Percentiles rank a stretch among this genome's conserved stretches.
Conservation (phyloP, 2,113 vertebrate genomes). For the Ibidorhyncha struthersii region DNA sequence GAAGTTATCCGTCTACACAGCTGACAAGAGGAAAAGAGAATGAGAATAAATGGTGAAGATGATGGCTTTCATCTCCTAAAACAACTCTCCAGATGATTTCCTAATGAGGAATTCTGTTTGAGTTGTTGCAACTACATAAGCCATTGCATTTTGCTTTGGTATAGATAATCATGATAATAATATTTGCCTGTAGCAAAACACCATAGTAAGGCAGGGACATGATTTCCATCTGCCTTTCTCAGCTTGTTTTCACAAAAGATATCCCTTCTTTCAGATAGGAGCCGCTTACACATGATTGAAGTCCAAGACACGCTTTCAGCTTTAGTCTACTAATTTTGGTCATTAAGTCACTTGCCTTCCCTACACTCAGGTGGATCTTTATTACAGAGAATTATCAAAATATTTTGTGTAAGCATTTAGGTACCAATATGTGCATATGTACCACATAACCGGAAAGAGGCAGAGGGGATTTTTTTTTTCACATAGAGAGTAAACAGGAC, state of each 20-base stretch:
- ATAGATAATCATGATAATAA: not conserved
- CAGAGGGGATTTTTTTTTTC: not conserved
- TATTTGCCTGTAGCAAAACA: not conserved
- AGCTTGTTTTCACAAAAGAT: not conserved
- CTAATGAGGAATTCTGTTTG: not conserved
- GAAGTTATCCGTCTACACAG: not conserved
- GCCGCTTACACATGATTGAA: not conserved
- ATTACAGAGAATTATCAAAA: not conserved
- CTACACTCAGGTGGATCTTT: not conserved
- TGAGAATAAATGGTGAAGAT: not conserved
- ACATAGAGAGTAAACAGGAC: not conserved
- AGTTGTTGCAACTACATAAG: not conserved
- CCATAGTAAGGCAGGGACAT: not conserved
- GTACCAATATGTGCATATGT: not conserved
- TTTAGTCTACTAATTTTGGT: not conserved
- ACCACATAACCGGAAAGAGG: not conserved
- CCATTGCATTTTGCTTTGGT: not conserved
- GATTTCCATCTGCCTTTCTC: not conserved
- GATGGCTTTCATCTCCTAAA: not conserved
- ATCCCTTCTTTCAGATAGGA: not conserved
- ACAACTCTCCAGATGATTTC: not conserved
- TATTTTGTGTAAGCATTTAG: not conserved
- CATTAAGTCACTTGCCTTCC: not conserved
- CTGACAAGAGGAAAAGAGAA: not conserved
- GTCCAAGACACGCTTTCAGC: not conserved